Evolutionary conservation across 2,113 vertebrate species (phyloP), one percentile per base, ranked within the genome.

Genomic region (Centrocercus urophasianus): DNA sequence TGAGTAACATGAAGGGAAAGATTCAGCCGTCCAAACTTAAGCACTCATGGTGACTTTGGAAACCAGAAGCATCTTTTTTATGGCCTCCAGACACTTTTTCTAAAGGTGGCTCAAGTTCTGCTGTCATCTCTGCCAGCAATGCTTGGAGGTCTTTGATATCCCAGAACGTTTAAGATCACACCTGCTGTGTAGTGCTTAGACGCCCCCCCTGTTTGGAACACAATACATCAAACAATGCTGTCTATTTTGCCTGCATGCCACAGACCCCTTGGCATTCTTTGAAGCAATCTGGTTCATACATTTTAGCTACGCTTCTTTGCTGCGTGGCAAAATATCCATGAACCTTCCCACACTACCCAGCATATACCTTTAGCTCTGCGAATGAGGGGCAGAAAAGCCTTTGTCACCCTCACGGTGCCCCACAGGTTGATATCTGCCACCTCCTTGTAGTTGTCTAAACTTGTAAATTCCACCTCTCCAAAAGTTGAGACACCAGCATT

Each of bases 351-450:
- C 24, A 1, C 3, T 15, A 25, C 45, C 47, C 70, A 82, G 13
- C 32, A 50, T 0, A 11, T 91, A 99, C 99, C 98, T 98, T 98
- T 98, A 48, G 98, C 98, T 95, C 95, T 97, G 79, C 98, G 98
- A 95, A 99, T 96, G 40, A 99, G 96, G 0, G 98, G 98, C 74
- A 99, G 97, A 50, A 99, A 98, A 48, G 98, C 98, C 93, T 99
- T 99, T 22, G 98, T 99, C 88, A 99, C 98, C 63, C 98, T 96
- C 94, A 99, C 96, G 13, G 98, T 98, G n/a, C 98, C 98, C 98
- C 98, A 99, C 13, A 99, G 95, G 95, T 98, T 99, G 93, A 99
- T 96, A 70, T 99, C 98, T 40, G 98, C 97, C 86, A 98, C 96
- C 52, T 98, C 96, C 94, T 97, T 98, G 97, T 98, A 98, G 42